phyloP scores from a whole-genome alignment of 2,113 vertebrate species.

The Oxygymnocypris stewartii region DNA sequence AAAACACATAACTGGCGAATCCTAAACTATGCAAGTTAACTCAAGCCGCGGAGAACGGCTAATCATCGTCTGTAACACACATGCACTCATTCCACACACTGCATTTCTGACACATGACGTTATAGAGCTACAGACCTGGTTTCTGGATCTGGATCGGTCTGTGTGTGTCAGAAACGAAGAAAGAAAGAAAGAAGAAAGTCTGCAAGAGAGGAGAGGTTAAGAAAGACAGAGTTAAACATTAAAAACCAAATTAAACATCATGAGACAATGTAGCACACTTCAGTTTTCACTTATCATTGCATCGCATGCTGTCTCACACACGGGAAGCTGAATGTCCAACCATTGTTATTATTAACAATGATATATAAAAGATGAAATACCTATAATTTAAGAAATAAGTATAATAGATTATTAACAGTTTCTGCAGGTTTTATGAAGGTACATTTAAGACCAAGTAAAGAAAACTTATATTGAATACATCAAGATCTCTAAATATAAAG shows the following conservation, averaged over 20 bases:
- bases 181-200: neutral
- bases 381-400: neutral
- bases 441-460: too few relatives aligned
- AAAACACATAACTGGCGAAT: too few relatives aligned
- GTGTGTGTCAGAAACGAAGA: neutral
- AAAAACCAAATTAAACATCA: neutral
- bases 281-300: neutral
- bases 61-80: neutral
- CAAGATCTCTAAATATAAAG: too few relatives aligned
- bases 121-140: neutral
- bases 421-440: too few relatives aligned
- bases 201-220: neutral
- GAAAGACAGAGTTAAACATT: neutral
- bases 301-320: neutral
- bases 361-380: neutral
- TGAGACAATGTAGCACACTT: neutral
- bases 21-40: too few relatives aligned
- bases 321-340: neutral
- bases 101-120: neutral
- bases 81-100: neutral
- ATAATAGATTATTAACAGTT: neutral
- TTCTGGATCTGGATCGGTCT: neutral
- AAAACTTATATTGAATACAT: too few relatives aligned
- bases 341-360: neutral
- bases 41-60: neutral